Base-by-base conservation (phyloP, 2,888 invertebrate species). In the Andrena camellia region DNA sequence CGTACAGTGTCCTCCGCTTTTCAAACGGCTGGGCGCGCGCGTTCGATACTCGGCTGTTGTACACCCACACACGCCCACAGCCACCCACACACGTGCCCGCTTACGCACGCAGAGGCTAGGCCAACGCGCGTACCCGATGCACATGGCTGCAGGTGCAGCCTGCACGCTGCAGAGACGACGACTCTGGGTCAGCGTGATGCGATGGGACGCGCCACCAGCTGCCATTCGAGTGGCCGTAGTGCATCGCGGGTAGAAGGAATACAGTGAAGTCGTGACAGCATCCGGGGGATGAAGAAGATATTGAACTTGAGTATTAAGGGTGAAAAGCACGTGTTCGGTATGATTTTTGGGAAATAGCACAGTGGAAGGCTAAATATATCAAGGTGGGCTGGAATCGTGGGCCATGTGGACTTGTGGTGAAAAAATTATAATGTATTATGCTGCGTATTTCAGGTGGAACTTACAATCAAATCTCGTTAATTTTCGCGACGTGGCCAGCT, bases 1-100 rank as follows among this genome's bases (percentile, higher is more conserved):
- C 75, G 86, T 86, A 50, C 85, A 85, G 75, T 87, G 85, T 88
- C 86, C 88, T 83, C 78, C 67, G 84, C 84, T 79, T 85, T 86
- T 81, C 81, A 85, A 64, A 63, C 82, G 62, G 73, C 50, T 66
- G 77, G 76, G 54, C 75, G 64, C 77, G 82, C 76, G 81, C 86
- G 88, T 73, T 88, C 88, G 84, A 88, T 88, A 88, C 77, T 84
- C 88, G 64, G 81, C 76, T 76, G 74, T 75, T 78, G 81, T 80
- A 77, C 81, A 64, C 80, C 80, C 78, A 77, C 87, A 69, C 52
- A 71, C 77, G 52, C 72, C 42, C 70, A 64, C 69, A 31, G n/a
- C 33, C 78, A 74, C 71, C 63, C 42, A 69, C 73, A 66, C 78
- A 33, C 60, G 42, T 52, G 23, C 29, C 10, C 23, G 31, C 26